These are phyloP conservation scores for Drosophila bifasciata DNA, from an alignment of 1,140 invertebrate genomes.

Conservation along the genomic window DNA sequence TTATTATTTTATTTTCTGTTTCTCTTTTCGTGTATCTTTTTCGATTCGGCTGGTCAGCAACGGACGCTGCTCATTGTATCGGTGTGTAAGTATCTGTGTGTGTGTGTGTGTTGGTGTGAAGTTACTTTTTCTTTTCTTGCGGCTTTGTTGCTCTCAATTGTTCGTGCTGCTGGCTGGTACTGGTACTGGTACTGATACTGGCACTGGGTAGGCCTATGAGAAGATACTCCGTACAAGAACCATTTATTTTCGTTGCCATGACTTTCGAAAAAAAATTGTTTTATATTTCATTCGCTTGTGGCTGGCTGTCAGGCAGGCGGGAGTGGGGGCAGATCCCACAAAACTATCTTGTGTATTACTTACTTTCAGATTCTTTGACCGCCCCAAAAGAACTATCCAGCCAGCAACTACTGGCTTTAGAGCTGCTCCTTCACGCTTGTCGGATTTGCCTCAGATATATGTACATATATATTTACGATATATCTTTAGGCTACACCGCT, in stretches of 20 bases:
- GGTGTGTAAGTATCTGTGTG: constrained; percentile 6
- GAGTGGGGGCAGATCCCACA: constrained; percentile 17
- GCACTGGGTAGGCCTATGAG: constrained; percentile 67
- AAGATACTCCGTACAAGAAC: constrained; percentile 70
- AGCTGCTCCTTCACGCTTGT: constrained; percentile 20
- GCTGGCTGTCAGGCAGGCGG: constrained; percentile 8
- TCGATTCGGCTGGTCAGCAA: constrained; percentile 60
- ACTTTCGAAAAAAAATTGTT: constrained; percentile 70
- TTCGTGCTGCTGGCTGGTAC: constrained; percentile 41
- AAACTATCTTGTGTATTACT: constrained; percentile 12
- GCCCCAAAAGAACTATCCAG: constrained; percentile 25
- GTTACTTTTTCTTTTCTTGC: constrained; percentile 81
- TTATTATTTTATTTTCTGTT: constrained; percentile 82
- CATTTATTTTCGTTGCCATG: constrained; percentile 73
- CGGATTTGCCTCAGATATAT: constrained; percentile 35
- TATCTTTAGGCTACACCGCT: constrained; percentile 19
- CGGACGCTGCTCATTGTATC: constrained; percentile 35
- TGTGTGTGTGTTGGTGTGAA: constrained; percentile 49
- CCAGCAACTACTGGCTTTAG: neutral
- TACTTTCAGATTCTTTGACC: constrained; percentile 45
- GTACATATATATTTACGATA: neutral
- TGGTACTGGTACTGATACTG: constrained; percentile 4
- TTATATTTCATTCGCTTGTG: constrained; percentile 35
- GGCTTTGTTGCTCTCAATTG: constrained; percentile 76
- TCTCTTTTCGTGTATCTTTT: constrained; percentile 76